phyloP scores from a whole-genome alignment of 2,113 vertebrate genomes.

The Antechinus stuartii region DNA sequence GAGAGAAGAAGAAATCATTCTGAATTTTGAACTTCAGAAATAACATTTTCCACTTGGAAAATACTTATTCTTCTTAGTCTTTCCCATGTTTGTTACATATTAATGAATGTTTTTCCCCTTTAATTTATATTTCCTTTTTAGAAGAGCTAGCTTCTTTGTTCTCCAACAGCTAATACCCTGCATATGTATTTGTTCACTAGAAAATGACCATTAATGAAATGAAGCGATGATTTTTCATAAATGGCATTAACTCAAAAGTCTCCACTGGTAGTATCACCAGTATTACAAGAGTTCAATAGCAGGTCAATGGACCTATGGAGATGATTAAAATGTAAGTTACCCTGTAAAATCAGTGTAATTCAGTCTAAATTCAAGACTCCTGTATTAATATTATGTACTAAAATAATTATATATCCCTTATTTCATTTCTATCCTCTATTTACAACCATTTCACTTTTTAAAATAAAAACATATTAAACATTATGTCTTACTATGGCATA shows the following conservation, averaged over 20 bases:
- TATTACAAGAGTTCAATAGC: not conserved
- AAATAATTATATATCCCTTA: not conserved
- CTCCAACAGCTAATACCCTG: not conserved
- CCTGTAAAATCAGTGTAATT: not conserved
- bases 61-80: not conserved
- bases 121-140: not conserved
- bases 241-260: not conserved
- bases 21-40: not conserved
- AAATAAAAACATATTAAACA: not conserved
- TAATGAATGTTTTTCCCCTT: not conserved
- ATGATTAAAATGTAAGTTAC: not conserved
- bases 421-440: not conserved
- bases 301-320: not conserved
- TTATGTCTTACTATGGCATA: not conserved
- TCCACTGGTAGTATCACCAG: not conserved
- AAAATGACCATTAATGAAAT: constrained; percentile 3
- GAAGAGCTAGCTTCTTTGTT: not conserved
- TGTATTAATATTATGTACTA: not conserved
- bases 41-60: not conserved
- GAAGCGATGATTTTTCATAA: not conserved
- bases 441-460: constrained; percentile 40
- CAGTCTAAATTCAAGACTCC: not conserved
- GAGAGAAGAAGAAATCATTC: not conserved
- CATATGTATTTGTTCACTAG: not conserved
- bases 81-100: not conserved